Conservation (phyloP, 2,113 vertebrate genomes). For the Pardalotus punctatus region DNA sequence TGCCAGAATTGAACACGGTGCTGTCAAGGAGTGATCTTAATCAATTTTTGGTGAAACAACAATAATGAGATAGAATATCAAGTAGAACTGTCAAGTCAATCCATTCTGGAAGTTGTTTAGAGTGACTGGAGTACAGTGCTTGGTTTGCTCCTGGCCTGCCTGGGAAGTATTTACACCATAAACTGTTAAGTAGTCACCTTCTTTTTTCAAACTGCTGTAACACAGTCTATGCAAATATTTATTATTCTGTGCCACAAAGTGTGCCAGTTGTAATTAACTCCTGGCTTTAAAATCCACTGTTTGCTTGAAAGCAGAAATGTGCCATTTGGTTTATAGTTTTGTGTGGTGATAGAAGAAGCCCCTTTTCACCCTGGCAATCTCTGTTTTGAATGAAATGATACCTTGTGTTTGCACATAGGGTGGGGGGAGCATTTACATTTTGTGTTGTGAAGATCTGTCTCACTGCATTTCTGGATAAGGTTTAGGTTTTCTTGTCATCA, state of each 20-base stretch:
- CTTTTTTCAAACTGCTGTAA: not conserved
- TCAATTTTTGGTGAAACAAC: not conserved
- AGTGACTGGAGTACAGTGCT: not conserved
- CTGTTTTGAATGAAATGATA: not conserved
- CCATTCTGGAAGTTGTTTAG: not conserved
- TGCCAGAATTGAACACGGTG: not conserved
- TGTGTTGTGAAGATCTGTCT: not conserved
- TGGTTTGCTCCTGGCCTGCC: not conserved
- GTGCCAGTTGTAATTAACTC: rapidly evolving
- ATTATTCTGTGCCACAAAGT: not conserved
- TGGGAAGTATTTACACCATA: not conserved
- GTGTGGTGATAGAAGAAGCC: not conserved
- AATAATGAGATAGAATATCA: not conserved
- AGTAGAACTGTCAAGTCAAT: not conserved
- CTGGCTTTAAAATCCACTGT: not conserved
- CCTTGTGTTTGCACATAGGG: not conserved
- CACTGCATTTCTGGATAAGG: not conserved
- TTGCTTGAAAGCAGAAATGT: not conserved
- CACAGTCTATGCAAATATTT: not conserved
- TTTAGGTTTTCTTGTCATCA: not conserved
- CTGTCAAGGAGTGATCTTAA: not conserved
- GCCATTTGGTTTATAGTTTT: not conserved
- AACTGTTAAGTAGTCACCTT: not conserved
- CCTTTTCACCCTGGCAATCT: not conserved
- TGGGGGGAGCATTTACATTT: not conserved